A percentile compares a stretch with the other conserved stretches of the same genome.
phyloP scores from a whole-genome alignment of 2,113 vertebrate species.

The Poeciliopsis prolifica region DNA sequence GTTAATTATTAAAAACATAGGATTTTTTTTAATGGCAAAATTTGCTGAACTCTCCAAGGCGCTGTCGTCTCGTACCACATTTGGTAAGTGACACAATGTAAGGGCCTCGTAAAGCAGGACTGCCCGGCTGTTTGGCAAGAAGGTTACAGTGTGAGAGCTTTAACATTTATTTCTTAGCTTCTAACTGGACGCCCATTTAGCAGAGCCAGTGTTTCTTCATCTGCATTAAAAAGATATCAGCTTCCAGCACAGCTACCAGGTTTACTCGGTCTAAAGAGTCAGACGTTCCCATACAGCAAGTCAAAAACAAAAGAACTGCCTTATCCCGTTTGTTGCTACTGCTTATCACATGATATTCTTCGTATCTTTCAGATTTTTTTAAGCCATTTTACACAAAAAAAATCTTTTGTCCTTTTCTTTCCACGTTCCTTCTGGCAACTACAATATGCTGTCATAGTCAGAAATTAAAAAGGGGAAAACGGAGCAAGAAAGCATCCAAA shows the following conservation, averaged over 20 bases:
- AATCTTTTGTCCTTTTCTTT: too few species aligned
- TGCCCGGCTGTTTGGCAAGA: background rate
- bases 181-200: background rate
- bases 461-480: background rate
- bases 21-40: too few species aligned
- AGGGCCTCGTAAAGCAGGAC: background rate
- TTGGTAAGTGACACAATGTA: background rate
- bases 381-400: background rate
- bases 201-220: background rate
- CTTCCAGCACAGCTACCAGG: background rate
- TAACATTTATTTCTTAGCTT: background rate
- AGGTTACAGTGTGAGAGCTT: background rate
- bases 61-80: background rate
- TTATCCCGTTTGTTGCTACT: background rate
- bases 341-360: background rate
- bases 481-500: background rate
- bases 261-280: background rate
- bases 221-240: background rate
- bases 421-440: background rate
- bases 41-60: too few species aligned
- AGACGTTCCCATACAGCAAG: background rate
- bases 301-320: background rate
- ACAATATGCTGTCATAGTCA: background rate
- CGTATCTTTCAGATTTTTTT: background rate
- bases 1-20: too few species aligned